phyloP scores from a whole-genome alignment of 1,140 invertebrate species.

The Nebria ingens region DNA sequence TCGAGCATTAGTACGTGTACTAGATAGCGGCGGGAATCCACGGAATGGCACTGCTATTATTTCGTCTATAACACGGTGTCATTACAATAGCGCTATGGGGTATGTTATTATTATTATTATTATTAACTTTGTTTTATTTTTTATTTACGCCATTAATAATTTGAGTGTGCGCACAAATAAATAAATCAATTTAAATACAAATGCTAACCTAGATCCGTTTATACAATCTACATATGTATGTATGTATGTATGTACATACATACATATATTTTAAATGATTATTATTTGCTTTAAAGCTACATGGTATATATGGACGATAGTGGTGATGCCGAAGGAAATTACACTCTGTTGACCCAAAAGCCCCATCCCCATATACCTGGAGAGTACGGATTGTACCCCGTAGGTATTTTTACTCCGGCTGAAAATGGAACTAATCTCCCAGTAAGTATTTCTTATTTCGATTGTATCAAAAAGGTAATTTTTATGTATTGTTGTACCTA shows the following conservation, averaged over 20 bases:
- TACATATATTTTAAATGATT: background rate
- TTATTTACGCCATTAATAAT: no score
- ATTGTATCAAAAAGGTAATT: no score
- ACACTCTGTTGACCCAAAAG: conserved; percentile 71
- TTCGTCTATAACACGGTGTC: conserved; percentile 54
- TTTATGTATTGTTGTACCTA: no score
- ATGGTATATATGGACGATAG: conserved; percentile 87
- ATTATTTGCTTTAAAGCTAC: conserved; percentile 47
- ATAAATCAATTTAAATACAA: no score
- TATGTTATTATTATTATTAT: conserved; percentile 44
- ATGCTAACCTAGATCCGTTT: no score
- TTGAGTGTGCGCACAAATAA: no score
- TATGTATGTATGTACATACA: no score
- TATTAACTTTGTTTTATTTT: no score
- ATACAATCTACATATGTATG: no score
- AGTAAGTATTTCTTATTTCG: no score
- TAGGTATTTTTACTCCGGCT: conserved; percentile 51
- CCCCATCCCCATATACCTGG: conserved; percentile 27
- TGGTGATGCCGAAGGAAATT: conserved; percentile 93
- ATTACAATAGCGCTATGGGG: conserved; percentile 80
- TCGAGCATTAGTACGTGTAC: conserved; percentile 54
- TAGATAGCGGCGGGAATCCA: conserved; percentile 53
- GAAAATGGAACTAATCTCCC: conserved; percentile 40
- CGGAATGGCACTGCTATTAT: conserved; percentile 63
- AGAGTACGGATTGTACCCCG: conserved; percentile 64